phyloP scores from a whole-genome alignment of 1,140 invertebrate species.

The Bombus haemorrhoidalis region DNA sequence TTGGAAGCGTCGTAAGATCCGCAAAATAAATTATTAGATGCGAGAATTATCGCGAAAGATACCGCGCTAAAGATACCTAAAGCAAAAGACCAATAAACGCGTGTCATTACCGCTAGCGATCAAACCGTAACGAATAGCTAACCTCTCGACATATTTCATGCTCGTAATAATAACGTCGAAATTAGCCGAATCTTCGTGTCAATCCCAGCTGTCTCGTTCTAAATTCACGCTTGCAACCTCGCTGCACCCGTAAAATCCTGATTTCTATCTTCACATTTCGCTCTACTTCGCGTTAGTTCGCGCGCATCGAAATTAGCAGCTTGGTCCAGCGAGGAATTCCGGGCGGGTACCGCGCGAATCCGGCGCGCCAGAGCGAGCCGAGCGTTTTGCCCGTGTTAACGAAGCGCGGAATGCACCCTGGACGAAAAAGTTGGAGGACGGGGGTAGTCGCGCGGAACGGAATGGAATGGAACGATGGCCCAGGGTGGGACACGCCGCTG shows the following conservation, averaged over 20 bases:
- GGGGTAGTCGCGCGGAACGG: conserved; percentile 46
- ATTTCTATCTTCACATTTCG: background rate
- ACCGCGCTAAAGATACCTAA: too few species aligned
- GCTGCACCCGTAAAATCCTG: background rate
- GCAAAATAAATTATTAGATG: too few species aligned
- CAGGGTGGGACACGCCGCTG: conserved; percentile 47
- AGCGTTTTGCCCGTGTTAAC: conserved; percentile 27
- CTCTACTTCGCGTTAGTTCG: background rate
- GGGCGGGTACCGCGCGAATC: background rate
- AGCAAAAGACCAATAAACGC: too few species aligned
- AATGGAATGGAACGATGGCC: conserved; percentile 53
- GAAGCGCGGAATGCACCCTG: conserved; percentile 35
- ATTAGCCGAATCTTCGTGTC: background rate
- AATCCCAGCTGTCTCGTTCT: background rate
- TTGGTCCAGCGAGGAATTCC: background rate
- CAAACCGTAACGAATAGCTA: background rate
- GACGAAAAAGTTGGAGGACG: conserved; percentile 47
- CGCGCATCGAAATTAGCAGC: background rate
- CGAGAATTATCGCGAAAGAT: too few species aligned
- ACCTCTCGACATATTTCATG: background rate
- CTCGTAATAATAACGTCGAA: background rate
- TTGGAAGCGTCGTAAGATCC: too few species aligned
- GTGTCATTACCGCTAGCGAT: background rate
- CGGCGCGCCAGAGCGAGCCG: too few species aligned
- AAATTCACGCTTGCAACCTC: background rate